Percentiles rank a stretch among this genome's conserved stretches.
phyloP scores from a whole-genome alignment of 2,113 vertebrate genomes.

The Ciconia maguari region DNA sequence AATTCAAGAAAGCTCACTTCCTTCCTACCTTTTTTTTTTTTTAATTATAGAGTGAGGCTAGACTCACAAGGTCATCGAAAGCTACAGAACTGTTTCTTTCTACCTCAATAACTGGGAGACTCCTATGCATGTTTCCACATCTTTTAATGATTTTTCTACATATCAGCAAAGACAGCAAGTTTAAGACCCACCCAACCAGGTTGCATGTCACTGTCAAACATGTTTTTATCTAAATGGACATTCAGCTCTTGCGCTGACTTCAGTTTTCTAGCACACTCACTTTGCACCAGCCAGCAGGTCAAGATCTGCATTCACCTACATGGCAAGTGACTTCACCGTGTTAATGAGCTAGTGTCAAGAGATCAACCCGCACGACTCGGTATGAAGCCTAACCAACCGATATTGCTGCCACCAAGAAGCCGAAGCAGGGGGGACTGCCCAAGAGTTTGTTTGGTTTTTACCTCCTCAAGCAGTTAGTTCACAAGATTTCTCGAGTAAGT shows the following conservation, averaged over 20 bases:
- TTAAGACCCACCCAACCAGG: neutral
- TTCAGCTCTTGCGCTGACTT: neutral
- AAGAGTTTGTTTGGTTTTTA: neutral
- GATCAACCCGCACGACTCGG: fast-evolving
- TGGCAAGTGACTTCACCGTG: neutral
- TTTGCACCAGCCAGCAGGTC: neutral
- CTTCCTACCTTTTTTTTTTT: neutral
- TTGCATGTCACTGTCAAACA: neutral
- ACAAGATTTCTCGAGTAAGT: neutral
- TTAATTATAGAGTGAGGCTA: neutral
- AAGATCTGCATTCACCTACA: neutral
- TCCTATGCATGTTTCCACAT: neutral
- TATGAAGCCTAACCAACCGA: neutral
- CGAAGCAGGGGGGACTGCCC: neutral
- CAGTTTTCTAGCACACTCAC: neutral
- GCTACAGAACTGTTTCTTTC: neutral
- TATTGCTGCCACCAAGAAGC: neutral
- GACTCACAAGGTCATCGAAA: conserved; percentile 22
- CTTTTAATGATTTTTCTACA: neutral
- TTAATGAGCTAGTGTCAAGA: neutral
- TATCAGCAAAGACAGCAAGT: neutral
- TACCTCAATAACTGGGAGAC: neutral
- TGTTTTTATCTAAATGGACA: neutral
- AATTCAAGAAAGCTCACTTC: conserved; percentile 49
- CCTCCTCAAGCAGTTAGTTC: neutral